Percentiles rank a stretch among this genome's conserved stretches.
These are phyloP conservation scores for Leucophenga montana DNA, from an alignment of 2,888 invertebrate genomes.

Conservation along the genomic window DNA sequence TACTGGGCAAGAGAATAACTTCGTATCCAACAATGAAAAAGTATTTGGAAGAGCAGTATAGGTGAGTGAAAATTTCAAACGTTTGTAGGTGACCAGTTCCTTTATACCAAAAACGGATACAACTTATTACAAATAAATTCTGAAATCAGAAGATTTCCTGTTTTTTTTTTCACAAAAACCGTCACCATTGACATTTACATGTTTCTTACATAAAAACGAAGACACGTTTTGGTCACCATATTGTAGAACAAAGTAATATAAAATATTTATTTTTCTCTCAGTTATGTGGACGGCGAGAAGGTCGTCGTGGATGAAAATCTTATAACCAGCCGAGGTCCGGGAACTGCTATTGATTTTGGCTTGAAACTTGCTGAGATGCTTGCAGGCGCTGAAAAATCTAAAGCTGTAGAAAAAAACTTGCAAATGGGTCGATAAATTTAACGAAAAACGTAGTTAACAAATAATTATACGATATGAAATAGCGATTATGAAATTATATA, in stretches of 20 bases:
- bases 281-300: slow-evolving; percentile 69
- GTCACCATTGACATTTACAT: too few species aligned
- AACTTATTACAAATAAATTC: too few species aligned
- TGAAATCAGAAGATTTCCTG: too few species aligned
- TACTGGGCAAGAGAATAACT: slow-evolving; percentile 85
- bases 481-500: too few species aligned
- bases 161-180: too few species aligned
- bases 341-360: slow-evolving; percentile 92
- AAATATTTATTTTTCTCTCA: slow-evolving; percentile 36
- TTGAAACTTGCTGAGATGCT: slow-evolving; percentile 85
- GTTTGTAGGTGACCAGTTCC: too few species aligned
- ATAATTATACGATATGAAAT: too few species aligned
- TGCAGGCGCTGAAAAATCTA: slow-evolving; percentile 80
- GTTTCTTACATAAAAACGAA: too few species aligned
- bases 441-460: too few species aligned
- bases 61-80: slow-evolving; percentile 71
- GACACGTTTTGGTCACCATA: too few species aligned
- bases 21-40: slow-evolving; percentile 91
- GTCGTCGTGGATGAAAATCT: slow-evolving; percentile 77
- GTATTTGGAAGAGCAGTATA: slow-evolving; percentile 77
- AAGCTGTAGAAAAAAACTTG: slow-evolving; percentile 82
- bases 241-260: too few species aligned
- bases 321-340: slow-evolving; percentile 90
- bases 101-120: too few species aligned
- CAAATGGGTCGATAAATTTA: slow-evolving; percentile 64